Evolutionary conservation across 1,140 invertebrate species (phyloP).

Genomic region (Microplitis mediator): DNA sequence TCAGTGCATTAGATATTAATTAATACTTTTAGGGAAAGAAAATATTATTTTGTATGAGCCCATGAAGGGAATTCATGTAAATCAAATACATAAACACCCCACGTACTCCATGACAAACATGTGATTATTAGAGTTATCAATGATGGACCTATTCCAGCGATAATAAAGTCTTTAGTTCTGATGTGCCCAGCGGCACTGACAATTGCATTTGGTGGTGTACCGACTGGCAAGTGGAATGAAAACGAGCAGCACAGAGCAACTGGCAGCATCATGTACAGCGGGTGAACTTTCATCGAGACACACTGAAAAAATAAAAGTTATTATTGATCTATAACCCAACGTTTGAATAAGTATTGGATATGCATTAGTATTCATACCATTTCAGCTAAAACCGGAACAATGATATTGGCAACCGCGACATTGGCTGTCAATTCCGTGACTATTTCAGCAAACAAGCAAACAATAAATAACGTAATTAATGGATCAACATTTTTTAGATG

Average conservation of each 20-base stretch:
- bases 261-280: constrained; percentile 74
- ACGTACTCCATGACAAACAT: constrained; percentile 73
- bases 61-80: constrained; percentile 65
- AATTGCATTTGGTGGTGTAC: constrained; percentile 93
- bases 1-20: not conserved
- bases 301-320: constrained; percentile 58
- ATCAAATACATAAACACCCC: constrained; percentile 65
- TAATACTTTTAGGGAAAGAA: constrained; percentile 14
- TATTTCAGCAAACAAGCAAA: constrained; percentile 61
- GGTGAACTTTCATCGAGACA: constrained; percentile 65
- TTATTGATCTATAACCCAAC: not conserved
- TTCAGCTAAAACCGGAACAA: constrained; percentile 69
- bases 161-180: constrained; percentile 77
- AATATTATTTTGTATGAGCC: constrained; percentile 40
- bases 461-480: constrained; percentile 52
- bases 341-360: constrained; percentile 39
- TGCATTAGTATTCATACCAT: constrained; percentile 66
- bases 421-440: constrained; percentile 71
- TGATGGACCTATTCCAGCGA: constrained; percentile 80
- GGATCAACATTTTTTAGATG: constrained; percentile 48
- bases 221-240: constrained; percentile 76
- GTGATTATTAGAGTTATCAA: constrained; percentile 74
- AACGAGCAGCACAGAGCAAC: constrained; percentile 70
- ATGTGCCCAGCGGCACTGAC: constrained; percentile 83
- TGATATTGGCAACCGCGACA: constrained; percentile 70